These are phyloP conservation scores for Lepeophtheirus nordmannii DNA, from an alignment of 2,888 invertebrate genomes.

Conservation along the genomic window DNA sequence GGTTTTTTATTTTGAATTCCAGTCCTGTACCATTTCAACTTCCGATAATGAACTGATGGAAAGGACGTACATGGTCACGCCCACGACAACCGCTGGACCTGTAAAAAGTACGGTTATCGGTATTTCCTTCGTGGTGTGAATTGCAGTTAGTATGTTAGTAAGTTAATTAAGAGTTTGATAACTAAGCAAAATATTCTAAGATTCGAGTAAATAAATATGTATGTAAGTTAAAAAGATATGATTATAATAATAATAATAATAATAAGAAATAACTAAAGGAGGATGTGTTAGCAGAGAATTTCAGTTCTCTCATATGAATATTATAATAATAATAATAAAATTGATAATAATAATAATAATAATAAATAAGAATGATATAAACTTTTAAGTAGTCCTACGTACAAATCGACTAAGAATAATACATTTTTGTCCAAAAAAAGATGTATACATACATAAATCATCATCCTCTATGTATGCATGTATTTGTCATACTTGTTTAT, in stretches of 20 bases:
- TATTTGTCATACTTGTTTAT: no score
- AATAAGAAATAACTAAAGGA: no score
- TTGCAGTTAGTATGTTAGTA: background rate
- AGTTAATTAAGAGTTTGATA: background rate
- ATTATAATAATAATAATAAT: no score
- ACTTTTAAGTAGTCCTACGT: background rate
- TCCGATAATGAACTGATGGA: constrained; percentile 96
- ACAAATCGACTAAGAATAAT: background rate
- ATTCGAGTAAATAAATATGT: background rate
- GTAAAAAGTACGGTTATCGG: constrained; percentile 40
- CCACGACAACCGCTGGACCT: constrained; percentile 94
- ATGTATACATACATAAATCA: no score
- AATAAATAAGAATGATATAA: background rate
- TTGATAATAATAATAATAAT: background rate
- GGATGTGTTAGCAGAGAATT: no score
- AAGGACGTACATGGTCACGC: constrained; percentile 94
- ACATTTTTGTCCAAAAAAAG: no score
- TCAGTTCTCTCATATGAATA: no score
- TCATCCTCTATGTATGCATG: no score
- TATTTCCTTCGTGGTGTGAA: background rate
- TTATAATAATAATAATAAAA: no score
- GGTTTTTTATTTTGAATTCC: background rate
- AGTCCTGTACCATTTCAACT: constrained; percentile 68
- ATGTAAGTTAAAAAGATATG: no score
- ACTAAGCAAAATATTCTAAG: background rate